Percentiles rank a stretch among this genome's conserved stretches.
phyloP scores from a whole-genome alignment of 2,113 vertebrate species.

The Clarias macrocephalus region DNA sequence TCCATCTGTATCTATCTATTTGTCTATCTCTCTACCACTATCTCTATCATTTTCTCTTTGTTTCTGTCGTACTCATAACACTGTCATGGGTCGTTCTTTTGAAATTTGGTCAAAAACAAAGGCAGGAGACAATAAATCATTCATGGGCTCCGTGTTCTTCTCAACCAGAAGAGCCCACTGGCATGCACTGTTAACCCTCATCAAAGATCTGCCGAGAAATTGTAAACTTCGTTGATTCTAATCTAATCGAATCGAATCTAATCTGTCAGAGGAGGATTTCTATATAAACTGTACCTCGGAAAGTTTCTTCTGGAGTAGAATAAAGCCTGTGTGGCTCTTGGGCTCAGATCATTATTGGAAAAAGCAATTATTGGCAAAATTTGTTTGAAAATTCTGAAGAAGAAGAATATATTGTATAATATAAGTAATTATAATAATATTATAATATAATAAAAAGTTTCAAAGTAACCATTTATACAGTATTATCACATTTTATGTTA shows the following conservation, averaged over 20 bases:
- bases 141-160: neutral
- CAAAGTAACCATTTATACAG: neutral
- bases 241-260: neutral
- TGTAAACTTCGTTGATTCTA: neutral
- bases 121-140: slow-evolving; percentile 1
- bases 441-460: neutral
- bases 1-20: neutral
- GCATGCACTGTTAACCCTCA: neutral
- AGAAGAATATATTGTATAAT: neutral
- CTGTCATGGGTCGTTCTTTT: slow-evolving; percentile 55
- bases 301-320: neutral
- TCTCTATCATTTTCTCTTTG: slow-evolving; percentile 45
- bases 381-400: neutral
- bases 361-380: neutral
- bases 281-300: no score
- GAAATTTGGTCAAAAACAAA: slow-evolving; percentile 40
- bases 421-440: neutral
- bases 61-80: slow-evolving; percentile 52
- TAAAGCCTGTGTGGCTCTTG: neutral
- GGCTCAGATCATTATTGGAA: neutral
- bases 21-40: slow-evolving; percentile 5
- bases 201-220: neutral
- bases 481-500: no score
- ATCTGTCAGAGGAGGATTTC: neutral
- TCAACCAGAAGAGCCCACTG: neutral